A percentile compares a stretch with the other conserved stretches of the same genome.
phyloP scores from a whole-genome alignment of 2,888 invertebrate species.

The Tipula vernalis region DNA sequence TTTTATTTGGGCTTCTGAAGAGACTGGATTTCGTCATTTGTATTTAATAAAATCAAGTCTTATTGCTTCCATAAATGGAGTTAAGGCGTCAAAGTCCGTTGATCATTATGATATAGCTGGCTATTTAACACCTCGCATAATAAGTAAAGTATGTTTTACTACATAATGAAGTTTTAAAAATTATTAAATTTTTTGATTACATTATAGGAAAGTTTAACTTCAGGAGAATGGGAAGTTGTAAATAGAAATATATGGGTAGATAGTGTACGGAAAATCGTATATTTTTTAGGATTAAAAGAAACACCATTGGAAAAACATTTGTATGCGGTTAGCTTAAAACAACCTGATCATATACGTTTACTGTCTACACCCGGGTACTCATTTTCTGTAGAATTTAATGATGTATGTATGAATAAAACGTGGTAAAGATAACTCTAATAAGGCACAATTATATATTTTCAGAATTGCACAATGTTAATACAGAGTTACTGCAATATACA shows the following conservation, averaged over 20 bases:
- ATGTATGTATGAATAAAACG: conserved; percentile 37
- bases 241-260: conserved; percentile 83
- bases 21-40: conserved; percentile 78
- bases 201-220: conserved; percentile 54
- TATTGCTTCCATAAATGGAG: conserved; percentile 40
- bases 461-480: conserved; percentile 70
- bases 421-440: neutral
- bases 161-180: conserved; percentile 20
- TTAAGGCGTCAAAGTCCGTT: conserved; percentile 34
- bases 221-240: conserved; percentile 89
- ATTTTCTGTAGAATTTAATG: conserved; percentile 68
- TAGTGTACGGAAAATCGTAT: conserved; percentile 61
- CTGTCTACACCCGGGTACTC: conserved; percentile 76
- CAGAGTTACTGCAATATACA: conserved; percentile 75
- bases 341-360: conserved; percentile 58
- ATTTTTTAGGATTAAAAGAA: conserved; percentile 83
- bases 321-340: conserved; percentile 65
- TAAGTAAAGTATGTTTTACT: conserved; percentile 40
- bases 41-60: conserved; percentile 62
- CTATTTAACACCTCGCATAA: conserved; percentile 44
- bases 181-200: conserved; percentile 23
- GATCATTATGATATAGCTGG: conserved; percentile 25
- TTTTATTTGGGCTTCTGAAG: conserved; percentile 90
- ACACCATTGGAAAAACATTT: conserved; percentile 86
- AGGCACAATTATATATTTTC: conserved; percentile 21